A percentile compares a stretch with the other conserved stretches of the same genome.
Evolutionary conservation across 2,113 vertebrate species (phyloP).

Genomic region (Ciconia boyciana): DNA sequence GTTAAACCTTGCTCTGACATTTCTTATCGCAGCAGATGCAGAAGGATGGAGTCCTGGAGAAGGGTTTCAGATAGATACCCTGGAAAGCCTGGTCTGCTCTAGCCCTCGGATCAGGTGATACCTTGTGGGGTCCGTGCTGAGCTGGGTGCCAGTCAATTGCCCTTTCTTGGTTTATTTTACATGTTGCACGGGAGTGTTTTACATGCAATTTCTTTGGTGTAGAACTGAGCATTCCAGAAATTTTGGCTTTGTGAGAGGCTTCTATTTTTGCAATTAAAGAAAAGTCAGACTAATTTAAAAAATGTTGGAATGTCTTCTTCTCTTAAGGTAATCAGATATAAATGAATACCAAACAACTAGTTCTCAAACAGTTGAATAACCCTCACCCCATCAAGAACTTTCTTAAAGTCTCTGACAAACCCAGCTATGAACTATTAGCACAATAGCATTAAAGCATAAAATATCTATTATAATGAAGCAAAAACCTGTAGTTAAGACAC

Average conservation of each 20-base stretch:
- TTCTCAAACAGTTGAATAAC: not conserved
- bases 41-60: not conserved
- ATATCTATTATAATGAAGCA: not conserved
- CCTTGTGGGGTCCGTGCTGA: not conserved
- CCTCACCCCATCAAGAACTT: not conserved
- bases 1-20: not conserved
- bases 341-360: not conserved
- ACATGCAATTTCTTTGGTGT: not conserved
- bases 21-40: not conserved
- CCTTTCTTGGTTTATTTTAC: not conserved
- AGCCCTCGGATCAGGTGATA: not conserved
- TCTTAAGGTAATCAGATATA: not conserved
- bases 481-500: not conserved
- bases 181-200: not conserved
- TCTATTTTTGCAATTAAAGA: conserved; percentile 9
- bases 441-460: not conserved
- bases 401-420: not conserved
- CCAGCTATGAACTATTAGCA: not conserved
- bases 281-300: not conserved
- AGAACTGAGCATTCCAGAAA: not conserved
- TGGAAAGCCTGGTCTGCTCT: not conserved
- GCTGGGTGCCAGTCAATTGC: not conserved
- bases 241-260: not conserved
- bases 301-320: not conserved
- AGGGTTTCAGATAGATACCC: not conserved